Evolutionary conservation across 1,140 invertebrate genomes (phyloP), one percentile per base, ranked within the genome.

Genomic region (Caenorhabditis latens): DNA sequence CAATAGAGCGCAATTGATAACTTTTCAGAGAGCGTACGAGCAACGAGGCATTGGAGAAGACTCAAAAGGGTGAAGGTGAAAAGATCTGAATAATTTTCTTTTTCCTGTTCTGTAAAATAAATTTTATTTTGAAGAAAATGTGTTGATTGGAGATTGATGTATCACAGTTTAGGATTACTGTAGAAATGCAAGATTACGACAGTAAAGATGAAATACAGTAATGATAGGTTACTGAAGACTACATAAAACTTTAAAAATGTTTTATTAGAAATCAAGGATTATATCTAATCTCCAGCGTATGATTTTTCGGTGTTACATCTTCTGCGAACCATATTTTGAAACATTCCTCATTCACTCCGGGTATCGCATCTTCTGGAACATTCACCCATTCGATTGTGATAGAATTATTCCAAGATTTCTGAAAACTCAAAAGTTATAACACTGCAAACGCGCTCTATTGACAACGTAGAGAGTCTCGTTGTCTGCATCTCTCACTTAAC

Each of bases 311-410:
- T 58, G 57, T 19, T 4, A 58, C 19, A n/a, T 58, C 57, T 53
- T 53, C 50, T 53, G 13, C 9, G n/a, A 58, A 58, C 57, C 57
- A 58, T n/a, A n/a, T n/a, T 21, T 16, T n/a, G n/a, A 58, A 58
- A 58, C 57, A 58, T 58, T 58, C 57, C 7, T n/a, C 14, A 21
- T n/a, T n/a, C 8, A n/a, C 16, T n/a, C n/a, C 57, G 14, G 7
- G 57, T 21, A 8, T 9, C 5, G 57, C 57, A 21, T 58, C 57
- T 58, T 58, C n/a, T 19, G 57, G 57, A 58, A 58, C n/a, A 21
- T 58, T 58, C 8, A 58, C n/a, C 57, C 57, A 58, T 21, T 58
- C 57, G 7, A 58, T 58, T 58, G 57, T n/a, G n/a, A 58, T 58
- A 8, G 16, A 19, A 58, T 58, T 19, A 19, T 58, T 58, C n/a